Conservation (phyloP, 2,797 vertebrate species). For the Xiphorhynchus erythropygius region DNA sequence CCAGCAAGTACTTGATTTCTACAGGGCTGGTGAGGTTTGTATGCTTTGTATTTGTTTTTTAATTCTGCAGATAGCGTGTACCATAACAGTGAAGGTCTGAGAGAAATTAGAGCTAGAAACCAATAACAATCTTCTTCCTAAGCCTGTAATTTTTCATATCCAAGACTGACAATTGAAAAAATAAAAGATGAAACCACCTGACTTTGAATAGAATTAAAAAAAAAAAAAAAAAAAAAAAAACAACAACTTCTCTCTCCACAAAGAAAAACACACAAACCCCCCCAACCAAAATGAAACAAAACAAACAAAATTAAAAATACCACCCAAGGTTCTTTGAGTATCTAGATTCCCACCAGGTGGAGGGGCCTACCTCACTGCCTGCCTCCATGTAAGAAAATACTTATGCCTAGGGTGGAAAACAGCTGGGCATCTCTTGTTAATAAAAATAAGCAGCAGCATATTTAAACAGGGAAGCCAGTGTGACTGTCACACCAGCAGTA, state of each 20-base stretch:
- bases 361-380: background rate
- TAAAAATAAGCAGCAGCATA: background rate
- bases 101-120: background rate
- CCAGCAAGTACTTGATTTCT: background rate
- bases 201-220: background rate
- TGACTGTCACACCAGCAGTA: background rate
- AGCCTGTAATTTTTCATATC: background rate
- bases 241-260: background rate
- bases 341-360: background rate
- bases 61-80: background rate
- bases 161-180: background rate
- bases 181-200: background rate
- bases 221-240: background rate
- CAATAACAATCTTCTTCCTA: background rate
- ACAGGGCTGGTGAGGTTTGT: background rate
- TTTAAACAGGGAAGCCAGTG: background rate
- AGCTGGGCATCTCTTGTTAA: background rate
- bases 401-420: background rate
- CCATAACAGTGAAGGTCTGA: background rate
- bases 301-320: background rate
- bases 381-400: background rate
- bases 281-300: background rate
- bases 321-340: background rate
- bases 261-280: background rate
- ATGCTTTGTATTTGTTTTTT: background rate